Base-by-base conservation (phyloP, 1,140 invertebrate species). In the Procambarus virginalis region DNA sequence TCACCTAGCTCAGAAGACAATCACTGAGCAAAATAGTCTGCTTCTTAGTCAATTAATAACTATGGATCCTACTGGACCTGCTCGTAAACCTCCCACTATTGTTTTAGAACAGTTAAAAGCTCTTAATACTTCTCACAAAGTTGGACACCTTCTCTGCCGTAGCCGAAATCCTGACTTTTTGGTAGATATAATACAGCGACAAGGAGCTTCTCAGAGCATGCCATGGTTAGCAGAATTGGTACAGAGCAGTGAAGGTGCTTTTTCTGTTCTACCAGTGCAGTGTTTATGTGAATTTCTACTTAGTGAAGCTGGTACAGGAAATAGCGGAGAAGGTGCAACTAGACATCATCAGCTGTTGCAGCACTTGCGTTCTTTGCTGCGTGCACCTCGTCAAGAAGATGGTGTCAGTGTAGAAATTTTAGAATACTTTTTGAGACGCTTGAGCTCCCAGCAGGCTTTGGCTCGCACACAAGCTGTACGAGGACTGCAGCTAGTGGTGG, bases 201-300 rank as follows among this genome's bases (percentile, higher is more conserved):
- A 95, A 93, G 95, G 95, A 91, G 96, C 97, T 14, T 97, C 96
- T 34, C 97, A 97, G 91, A 97, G 98, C 45, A 99, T 99, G 98
- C 98, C 98, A 5, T 99, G 98, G 98, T 94, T 99, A 64, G 97
- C 98, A 17, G 98, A 99, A 93, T 94, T 99, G 55, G 97, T 99
- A 17, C 97, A 98, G 92, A 98, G 97, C 91, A 97, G 97, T 92
- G 97, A 98, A 93, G 96, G 97, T 3, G 97, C 97, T n/a, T 94
- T 92, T 55, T 96, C 97, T 93, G 96, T 98, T 88, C 94, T 99
- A 10, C 98, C 98, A 0, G 98, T 99, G 46, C 98, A 99, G 93
- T 99, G 98, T 94, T 95, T 99, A 8, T 99, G 98, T 94, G 98
- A 99, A 94, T 99, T 99, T 94, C 94, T 99, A 46, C 95, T 99